Percentiles rank a stretch among this genome's conserved stretches.
Evolutionary conservation across 2,888 invertebrate genomes (phyloP).

Genomic region (Lasioglossum figueresi): DNA sequence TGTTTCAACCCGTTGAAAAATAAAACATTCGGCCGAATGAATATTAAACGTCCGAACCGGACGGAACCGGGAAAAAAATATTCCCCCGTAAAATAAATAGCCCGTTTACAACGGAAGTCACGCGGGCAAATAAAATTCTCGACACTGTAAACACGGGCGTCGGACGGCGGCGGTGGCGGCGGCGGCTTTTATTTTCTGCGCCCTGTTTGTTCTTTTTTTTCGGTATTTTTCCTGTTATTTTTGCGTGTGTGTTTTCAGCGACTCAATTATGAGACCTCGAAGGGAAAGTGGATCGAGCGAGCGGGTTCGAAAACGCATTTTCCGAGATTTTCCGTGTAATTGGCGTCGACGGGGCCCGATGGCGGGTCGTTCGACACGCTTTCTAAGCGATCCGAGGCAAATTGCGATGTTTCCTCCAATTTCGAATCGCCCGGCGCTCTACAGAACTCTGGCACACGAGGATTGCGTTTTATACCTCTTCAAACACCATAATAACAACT

Average conservation of each 20-base stretch:
- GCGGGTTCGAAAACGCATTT: constrained; percentile 9
- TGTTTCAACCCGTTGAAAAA: background rate
- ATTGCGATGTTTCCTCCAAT: background rate
- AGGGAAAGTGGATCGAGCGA: constrained; percentile 43
- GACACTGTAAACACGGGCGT: background rate
- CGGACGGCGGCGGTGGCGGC: background rate
- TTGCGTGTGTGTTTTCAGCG: background rate
- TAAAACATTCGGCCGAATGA: constrained; percentile 8
- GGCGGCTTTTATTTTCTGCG: background rate
- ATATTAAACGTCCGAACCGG: constrained; percentile 10
- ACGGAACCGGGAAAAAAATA: background rate
- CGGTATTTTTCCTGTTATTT: background rate
- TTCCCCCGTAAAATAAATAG: constrained; percentile 13
- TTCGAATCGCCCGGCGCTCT: background rate
- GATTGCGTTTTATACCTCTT: background rate
- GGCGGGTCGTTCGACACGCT: constrained; percentile 41
- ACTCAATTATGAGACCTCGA: constrained; percentile 7
- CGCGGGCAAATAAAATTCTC: constrained; percentile 20
- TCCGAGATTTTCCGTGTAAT: constrained; percentile 47
- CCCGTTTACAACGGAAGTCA: background rate
- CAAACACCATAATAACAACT: background rate
- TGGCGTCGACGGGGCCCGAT: background rate
- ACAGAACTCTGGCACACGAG: background rate
- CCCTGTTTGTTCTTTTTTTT: background rate
- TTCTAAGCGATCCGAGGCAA: constrained; percentile 38